Evolutionary conservation across 1,140 invertebrate species (phyloP).

Genomic region (Zaprionus gabonicus): DNA sequence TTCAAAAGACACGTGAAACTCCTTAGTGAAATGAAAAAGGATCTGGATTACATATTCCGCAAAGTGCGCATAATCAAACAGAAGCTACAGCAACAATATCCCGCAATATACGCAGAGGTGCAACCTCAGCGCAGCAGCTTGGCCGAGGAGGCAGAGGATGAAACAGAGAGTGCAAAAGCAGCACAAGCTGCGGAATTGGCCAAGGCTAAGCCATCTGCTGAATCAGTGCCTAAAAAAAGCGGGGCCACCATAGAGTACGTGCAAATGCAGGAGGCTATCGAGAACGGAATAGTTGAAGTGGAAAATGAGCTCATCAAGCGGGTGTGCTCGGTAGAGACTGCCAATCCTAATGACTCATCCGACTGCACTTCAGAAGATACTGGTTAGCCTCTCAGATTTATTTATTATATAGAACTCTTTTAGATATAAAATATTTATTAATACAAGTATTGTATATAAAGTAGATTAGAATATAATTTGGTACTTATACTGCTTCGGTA

Average conservation of each 20-base stretch:
- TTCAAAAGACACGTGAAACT: conserved; percentile 95
- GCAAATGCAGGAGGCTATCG: conserved; percentile 82
- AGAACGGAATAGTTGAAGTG: conserved; percentile 75
- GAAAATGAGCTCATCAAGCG: conserved; percentile 82
- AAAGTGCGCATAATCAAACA: conserved; percentile 91
- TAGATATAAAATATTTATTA: conserved; percentile 16
- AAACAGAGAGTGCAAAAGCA: conserved; percentile 81
- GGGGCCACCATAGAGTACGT: conserved; percentile 80
- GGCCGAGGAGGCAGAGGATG: conserved; percentile 87
- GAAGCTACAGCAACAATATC: conserved; percentile 93
- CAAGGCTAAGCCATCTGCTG: conserved; percentile 47
- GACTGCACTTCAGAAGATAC: conserved; percentile 83
- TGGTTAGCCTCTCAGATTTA: conserved; percentile 47
- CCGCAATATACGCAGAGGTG: conserved; percentile 91
- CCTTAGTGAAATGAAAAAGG: conserved; percentile 89
- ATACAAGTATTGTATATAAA: conserved; percentile 42
- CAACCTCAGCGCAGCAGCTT: conserved; percentile 85
- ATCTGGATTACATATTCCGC: conserved; percentile 89
- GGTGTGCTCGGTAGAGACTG: conserved; percentile 78
- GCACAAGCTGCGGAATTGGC: conserved; percentile 15
- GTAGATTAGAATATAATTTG: conserved; percentile 89
- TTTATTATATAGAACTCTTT: not conserved
- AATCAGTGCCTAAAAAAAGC: conserved; percentile 41
- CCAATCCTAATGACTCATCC: conserved; percentile 83
- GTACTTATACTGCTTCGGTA: conserved; percentile 96